phyloP scores from a whole-genome alignment of 2,797 vertebrate genomes.

The Okamejei kenojei region DNA sequence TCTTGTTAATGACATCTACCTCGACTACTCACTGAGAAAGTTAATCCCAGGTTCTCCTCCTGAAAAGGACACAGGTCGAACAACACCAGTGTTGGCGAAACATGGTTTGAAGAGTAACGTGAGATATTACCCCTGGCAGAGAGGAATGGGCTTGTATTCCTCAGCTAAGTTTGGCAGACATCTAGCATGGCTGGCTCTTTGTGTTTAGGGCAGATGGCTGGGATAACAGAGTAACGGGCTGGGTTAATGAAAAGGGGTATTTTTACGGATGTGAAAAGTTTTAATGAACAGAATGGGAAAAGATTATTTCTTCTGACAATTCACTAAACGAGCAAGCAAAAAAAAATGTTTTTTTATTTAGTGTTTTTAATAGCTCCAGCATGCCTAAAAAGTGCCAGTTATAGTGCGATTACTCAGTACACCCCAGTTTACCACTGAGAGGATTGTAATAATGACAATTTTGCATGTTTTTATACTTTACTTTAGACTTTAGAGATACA shows the following conservation, averaged over 20 bases:
- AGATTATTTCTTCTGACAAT: background rate
- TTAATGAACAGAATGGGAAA: background rate
- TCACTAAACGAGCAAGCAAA: background rate
- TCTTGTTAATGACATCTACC: no score
- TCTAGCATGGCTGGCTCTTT: background rate
- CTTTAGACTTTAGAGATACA: no score
- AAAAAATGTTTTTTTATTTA: background rate
- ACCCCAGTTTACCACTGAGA: background rate
- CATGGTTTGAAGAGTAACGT: background rate
- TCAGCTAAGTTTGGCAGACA: background rate
- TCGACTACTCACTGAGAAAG: background rate
- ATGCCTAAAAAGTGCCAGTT: background rate
- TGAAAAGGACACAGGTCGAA: background rate
- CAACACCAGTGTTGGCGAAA: background rate
- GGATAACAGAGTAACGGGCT: background rate
- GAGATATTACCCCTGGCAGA: background rate
- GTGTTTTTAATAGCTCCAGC: background rate
- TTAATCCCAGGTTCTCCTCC: background rate
- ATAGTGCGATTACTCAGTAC: background rate
- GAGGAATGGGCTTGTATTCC: no score
- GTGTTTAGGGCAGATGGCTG: background rate
- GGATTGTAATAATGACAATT: background rate
- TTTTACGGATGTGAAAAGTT: background rate
- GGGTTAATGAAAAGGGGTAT: background rate
- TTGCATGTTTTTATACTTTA: background rate